phyloP scores from a whole-genome alignment of 2,888 invertebrate genomes.

The Phortica magna region DNA sequence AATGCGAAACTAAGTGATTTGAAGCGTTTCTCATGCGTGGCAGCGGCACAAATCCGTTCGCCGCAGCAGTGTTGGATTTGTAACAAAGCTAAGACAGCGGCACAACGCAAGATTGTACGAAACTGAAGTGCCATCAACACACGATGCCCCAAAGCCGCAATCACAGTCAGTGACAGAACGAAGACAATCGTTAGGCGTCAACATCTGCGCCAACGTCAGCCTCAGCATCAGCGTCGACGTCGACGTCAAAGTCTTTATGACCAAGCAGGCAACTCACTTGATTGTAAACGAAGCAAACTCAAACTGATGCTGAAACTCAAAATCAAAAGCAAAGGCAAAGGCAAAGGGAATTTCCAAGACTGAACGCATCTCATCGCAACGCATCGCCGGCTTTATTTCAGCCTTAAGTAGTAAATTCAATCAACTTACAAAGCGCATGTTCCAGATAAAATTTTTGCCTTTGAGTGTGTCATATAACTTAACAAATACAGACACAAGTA shows the following conservation, averaged over 20 bases:
- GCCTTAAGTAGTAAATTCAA: slow-evolving; percentile 72
- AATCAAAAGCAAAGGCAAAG: neutral
- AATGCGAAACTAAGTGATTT: slow-evolving; percentile 73
- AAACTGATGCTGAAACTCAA: slow-evolving; percentile 37
- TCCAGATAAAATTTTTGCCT: slow-evolving; percentile 29
- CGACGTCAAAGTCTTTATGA: slow-evolving; percentile 7
- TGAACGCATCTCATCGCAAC: slow-evolving; percentile 19
- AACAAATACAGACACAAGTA: slow-evolving; percentile 6
- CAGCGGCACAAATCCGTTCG: slow-evolving; percentile 23
- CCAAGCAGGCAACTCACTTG: neutral
- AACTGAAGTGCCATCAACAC: neutral
- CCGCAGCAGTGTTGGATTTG: slow-evolving; percentile 8
- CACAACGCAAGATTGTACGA: neutral
- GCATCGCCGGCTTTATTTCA: slow-evolving; percentile 46
- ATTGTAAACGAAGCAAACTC: slow-evolving; percentile 14
- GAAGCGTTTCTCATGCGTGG: slow-evolving; percentile 36
- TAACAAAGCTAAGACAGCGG: neutral
- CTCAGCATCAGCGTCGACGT: neutral
- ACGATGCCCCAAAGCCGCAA: neutral
- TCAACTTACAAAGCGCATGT: slow-evolving; percentile 56
- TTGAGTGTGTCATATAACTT: slow-evolving; percentile 20
- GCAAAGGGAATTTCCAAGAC: neutral
- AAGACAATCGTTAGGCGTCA: slow-evolving; percentile 9
- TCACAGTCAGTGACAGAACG: neutral
- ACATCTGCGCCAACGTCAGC: neutral